phyloP scores from a whole-genome alignment of 2,888 invertebrate genomes.

The Drosophila cracens region DNA sequence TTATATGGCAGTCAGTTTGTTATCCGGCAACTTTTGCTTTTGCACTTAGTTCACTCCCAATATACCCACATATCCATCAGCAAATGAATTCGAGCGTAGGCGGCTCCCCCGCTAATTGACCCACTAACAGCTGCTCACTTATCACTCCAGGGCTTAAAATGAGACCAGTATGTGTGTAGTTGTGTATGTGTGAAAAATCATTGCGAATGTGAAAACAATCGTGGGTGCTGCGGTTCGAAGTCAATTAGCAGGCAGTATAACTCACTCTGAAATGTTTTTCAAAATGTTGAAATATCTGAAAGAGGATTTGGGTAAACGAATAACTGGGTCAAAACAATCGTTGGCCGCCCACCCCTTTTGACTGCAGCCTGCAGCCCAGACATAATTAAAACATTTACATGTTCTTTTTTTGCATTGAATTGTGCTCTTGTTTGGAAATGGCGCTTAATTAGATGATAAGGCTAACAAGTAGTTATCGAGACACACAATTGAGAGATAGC shows the following conservation, averaged over 20 bases:
- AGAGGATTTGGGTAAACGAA: constrained; percentile 42
- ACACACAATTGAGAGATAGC: background rate
- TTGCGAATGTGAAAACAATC: constrained; percentile 79
- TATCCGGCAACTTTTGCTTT: constrained; percentile 62
- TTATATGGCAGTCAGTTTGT: constrained; percentile 41
- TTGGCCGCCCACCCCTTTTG: background rate
- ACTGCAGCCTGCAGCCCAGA: constrained; percentile 1
- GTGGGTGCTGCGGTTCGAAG: constrained; percentile 75
- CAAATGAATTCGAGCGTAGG: constrained; percentile 64
- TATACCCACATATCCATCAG: constrained; percentile 31
- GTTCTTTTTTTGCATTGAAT: background rate
- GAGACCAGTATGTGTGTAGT: background rate
- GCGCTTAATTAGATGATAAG: constrained; percentile 9
- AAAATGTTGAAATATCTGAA: constrained; percentile 46
- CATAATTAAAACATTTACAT: constrained; percentile 2
- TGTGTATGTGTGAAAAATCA: constrained; percentile 59
- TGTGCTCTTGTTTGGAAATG: background rate
- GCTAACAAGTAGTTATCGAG: background rate
- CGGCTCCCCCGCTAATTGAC: constrained; percentile 68
- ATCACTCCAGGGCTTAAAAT: constrained; percentile 53
- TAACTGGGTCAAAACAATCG: constrained; percentile 49
- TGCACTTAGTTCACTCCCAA: constrained; percentile 61
- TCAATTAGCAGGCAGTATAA: constrained; percentile 72
- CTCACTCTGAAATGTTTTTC: constrained; percentile 65
- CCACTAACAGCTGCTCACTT: constrained; percentile 73